These are phyloP conservation scores for Leptoclinus maculatus DNA, from an alignment of 2,797 vertebrate species.

Conservation along the genomic window DNA sequence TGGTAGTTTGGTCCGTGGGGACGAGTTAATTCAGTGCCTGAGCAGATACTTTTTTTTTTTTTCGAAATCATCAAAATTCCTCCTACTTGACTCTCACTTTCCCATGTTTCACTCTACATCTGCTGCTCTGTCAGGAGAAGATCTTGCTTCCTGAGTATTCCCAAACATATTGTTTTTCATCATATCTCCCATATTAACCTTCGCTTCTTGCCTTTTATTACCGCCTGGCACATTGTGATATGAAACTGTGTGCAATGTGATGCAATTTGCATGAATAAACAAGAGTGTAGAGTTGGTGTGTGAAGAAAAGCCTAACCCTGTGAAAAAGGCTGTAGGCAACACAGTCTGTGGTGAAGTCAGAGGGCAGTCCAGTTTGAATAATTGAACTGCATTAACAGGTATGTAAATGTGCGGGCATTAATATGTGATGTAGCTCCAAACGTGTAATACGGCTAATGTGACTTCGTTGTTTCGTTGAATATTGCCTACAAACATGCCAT, in stretches of 20 bases:
- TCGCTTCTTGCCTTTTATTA: slow-evolving; percentile 45
- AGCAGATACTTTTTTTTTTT: background rate
- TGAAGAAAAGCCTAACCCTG: slow-evolving; percentile 38
- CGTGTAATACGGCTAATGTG: slow-evolving; percentile 30
- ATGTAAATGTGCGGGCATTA: slow-evolving; percentile 59
- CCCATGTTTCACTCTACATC: slow-evolving; percentile 2
- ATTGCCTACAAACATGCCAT: background rate
- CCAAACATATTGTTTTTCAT: background rate
- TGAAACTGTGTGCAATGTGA: slow-evolving; percentile 53
- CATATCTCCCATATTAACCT: slow-evolving; percentile 47
- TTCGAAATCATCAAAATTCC: background rate
- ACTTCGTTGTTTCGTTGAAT: slow-evolving; percentile 16
- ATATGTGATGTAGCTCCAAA: slow-evolving; percentile 56
- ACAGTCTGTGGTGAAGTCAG: slow-evolving; percentile 33
- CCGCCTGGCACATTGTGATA: slow-evolving; percentile 34
- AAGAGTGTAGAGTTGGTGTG: slow-evolving; percentile 23
- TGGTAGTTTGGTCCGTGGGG: background rate
- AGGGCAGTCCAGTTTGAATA: slow-evolving; percentile 55
- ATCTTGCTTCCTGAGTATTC: background rate
- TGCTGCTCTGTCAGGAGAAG: slow-evolving; percentile 2
- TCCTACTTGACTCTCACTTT: background rate
- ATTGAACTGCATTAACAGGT: slow-evolving; percentile 58
- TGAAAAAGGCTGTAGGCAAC: slow-evolving; percentile 39
- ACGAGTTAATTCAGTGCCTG: background rate
- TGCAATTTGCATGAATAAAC: slow-evolving; percentile 67